phyloP scores from a whole-genome alignment of 1,140 invertebrate species.

The Drosophila leontia region DNA sequence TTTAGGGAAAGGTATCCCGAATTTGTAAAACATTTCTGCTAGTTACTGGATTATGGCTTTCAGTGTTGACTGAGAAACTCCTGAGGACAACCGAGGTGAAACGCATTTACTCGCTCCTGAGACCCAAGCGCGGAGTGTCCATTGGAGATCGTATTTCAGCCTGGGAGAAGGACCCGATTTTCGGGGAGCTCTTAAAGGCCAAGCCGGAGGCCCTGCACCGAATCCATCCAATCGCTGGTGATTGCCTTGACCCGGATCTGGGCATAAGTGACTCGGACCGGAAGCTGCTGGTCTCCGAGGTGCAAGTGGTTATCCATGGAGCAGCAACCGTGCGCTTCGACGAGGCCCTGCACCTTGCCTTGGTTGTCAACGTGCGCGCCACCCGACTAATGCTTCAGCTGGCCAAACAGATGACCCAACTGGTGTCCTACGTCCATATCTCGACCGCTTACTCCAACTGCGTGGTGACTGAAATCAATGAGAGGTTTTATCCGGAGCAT shows the following conservation, averaged over 20 bases:
- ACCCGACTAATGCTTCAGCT: slow-evolving; percentile 87
- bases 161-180: slow-evolving; percentile 86
- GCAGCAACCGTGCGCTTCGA: slow-evolving; percentile 94
- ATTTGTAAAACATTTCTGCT: neutral
- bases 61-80: slow-evolving; percentile 91
- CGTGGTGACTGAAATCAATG: slow-evolving; percentile 87
- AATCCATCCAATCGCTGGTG: slow-evolving; percentile 86
- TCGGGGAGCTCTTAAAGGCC: slow-evolving; percentile 24
- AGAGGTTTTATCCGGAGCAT: slow-evolving; percentile 90
- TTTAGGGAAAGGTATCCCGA: slow-evolving; percentile 41
- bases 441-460: slow-evolving; percentile 91
- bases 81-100: slow-evolving; percentile 89
- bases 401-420: slow-evolving; percentile 88
- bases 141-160: slow-evolving; percentile 87
- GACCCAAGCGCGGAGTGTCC: slow-evolving; percentile 91
- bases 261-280: slow-evolving; percentile 88
- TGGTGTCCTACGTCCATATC: slow-evolving; percentile 89
- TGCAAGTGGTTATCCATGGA: slow-evolving; percentile 92
- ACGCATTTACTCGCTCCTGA: slow-evolving; percentile 90
- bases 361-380: slow-evolving; percentile 87
- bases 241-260: slow-evolving; percentile 87
- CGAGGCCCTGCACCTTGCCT: slow-evolving; percentile 89
- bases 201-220: slow-evolving; percentile 22
- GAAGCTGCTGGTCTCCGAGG: slow-evolving; percentile 63
- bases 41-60: slow-evolving; percentile 4